Evolutionary conservation across 1,140 invertebrate genomes (phyloP).

Genomic region (Nixonia krombeini): DNA sequence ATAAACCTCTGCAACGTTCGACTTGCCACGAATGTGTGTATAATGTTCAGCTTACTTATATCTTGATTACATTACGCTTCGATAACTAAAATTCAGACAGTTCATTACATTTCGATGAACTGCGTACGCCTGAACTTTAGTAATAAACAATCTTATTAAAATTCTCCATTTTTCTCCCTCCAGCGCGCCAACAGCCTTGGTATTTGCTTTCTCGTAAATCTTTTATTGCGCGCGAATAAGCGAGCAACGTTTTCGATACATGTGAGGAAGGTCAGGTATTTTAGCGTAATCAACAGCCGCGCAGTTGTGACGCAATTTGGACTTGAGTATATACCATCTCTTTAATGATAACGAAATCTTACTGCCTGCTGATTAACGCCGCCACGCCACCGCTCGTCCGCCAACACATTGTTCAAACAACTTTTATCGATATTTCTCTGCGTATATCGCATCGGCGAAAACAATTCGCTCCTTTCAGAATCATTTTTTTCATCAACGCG

Average conservation of each 20-base stretch:
- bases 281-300: constrained; percentile 48
- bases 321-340: constrained; percentile 39
- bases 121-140: no score
- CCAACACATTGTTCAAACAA: no score
- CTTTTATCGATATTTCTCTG: no score
- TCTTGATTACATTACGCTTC: no score
- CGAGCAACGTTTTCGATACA: constrained; percentile 40
- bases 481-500: no score
- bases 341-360: constrained; percentile 51
- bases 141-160: no score
- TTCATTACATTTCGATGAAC: no score
- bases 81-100: no score
- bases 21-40: no score
- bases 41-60: no score
- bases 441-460: background rate
- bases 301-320: constrained; percentile 49
- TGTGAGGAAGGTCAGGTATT: constrained; percentile 56
- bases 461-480: background rate
- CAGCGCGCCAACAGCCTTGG: constrained; percentile 47
- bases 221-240: constrained; percentile 50
- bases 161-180: constrained; percentile 44
- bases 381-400: constrained; percentile 18
- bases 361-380: constrained; percentile 32
- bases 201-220: constrained; percentile 52
- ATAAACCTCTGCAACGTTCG: no score